Conservation (phyloP, 2,888 invertebrate genomes). For the Helleia helle region DNA sequence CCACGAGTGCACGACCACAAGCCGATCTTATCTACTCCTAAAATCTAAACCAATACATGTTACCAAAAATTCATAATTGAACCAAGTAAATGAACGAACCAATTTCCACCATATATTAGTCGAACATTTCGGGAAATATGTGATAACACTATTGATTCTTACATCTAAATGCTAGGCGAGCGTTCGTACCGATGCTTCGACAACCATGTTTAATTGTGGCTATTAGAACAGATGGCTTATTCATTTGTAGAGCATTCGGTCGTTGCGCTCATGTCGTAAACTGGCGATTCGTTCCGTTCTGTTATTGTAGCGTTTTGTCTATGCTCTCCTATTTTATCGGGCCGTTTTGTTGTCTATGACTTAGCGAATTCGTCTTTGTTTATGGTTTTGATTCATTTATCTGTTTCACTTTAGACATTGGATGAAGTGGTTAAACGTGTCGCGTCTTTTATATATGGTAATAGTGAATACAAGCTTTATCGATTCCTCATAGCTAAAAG, state of each 20-base stretch:
- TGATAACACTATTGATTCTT: constrained; percentile 33
- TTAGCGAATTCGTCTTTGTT: constrained; percentile 41
- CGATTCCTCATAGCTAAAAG: too few relatives aligned
- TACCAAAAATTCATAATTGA: too few relatives aligned
- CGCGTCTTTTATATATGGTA: not conserved
- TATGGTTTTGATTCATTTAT: constrained; percentile 30
- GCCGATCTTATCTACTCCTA: too few relatives aligned
- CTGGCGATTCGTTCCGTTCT: constrained; percentile 71
- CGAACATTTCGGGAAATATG: constrained; percentile 7
- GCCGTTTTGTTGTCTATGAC: constrained; percentile 60
- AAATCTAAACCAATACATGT: too few relatives aligned
- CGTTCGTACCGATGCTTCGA: constrained; percentile 37
- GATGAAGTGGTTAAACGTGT: too few relatives aligned
- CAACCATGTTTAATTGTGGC: constrained; percentile 70
- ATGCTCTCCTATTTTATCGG: constrained; percentile 68
- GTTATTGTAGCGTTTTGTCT: constrained; percentile 74
- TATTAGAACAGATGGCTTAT: constrained; percentile 74
- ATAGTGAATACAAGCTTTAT: too few relatives aligned
- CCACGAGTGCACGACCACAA: too few relatives aligned
- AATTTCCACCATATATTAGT: too few relatives aligned
- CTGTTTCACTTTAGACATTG: too few relatives aligned
- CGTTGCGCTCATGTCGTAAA: constrained; percentile 70
- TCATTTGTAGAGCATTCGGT: constrained; percentile 73
- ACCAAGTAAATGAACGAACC: too few relatives aligned
- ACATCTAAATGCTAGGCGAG: constrained; percentile 46